Percentiles rank a stretch among this genome's conserved stretches.
Conservation (phyloP, 23 tunicate species). For the Styela plicata region DNA sequence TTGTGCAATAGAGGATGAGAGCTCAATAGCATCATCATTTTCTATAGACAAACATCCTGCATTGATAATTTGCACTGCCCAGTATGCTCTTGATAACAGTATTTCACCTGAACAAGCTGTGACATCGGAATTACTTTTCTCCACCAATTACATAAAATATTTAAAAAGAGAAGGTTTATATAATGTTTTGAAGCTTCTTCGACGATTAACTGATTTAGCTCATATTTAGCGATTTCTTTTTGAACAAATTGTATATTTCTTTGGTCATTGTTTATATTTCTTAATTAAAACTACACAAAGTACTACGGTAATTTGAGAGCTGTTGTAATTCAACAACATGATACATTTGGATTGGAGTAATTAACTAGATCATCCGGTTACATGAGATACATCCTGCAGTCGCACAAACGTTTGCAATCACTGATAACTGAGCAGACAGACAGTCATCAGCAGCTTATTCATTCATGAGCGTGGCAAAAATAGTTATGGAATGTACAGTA, state of each 20-base stretch:
- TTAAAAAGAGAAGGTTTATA: not conserved
- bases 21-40: not conserved
- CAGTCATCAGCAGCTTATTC: too few relatives aligned
- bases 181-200: not conserved
- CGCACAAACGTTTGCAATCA: too few relatives aligned
- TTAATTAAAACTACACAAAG: too few relatives aligned
- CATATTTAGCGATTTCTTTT: not conserved
- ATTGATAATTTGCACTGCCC: not conserved
- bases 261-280: not conserved
- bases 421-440: too few relatives aligned
- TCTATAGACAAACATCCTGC: slow-evolving; percentile 8
- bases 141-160: not conserved
- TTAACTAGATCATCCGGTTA: too few relatives aligned
- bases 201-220: not conserved
- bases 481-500: too few relatives aligned
- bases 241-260: not conserved
- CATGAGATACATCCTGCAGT: too few relatives aligned
- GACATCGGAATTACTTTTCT: not conserved
- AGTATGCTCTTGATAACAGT: not conserved
- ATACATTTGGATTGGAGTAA: too few relatives aligned
- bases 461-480: too few relatives aligned
- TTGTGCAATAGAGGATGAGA: not conserved
- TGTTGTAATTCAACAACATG: too few relatives aligned
- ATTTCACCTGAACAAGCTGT: not conserved
- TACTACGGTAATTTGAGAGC: too few relatives aligned